Conservation (phyloP, 2,888 invertebrate genomes). For the Brenthis daphne region DNA sequence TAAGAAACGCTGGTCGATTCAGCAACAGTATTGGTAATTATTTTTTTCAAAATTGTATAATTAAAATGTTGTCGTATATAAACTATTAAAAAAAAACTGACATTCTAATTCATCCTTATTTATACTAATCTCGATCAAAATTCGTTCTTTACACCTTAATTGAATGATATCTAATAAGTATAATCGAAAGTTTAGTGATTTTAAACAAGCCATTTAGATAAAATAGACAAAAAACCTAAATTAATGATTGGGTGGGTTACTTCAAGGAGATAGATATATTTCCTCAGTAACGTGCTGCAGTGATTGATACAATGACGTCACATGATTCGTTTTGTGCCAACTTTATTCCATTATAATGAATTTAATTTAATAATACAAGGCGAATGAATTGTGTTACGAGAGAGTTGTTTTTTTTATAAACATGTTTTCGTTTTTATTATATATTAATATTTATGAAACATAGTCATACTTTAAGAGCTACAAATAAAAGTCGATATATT, state of each 20-base stretch:
- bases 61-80: too few relatives aligned
- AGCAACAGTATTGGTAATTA: conserved; percentile 88
- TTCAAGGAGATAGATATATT: conserved; percentile 31
- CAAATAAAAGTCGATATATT: too few relatives aligned
- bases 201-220: not conserved
- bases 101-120: not conserved
- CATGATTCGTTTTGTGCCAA: conserved; percentile 32
- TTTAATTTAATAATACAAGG: conserved; percentile 28
- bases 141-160: not conserved
- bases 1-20: conserved; percentile 95
- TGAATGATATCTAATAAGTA: not conserved
- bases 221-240: conserved; percentile 31
- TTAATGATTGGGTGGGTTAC: conserved; percentile 24
- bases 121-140: too few relatives aligned
- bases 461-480: too few relatives aligned
- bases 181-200: conserved; percentile 6
- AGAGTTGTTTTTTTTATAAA: too few relatives aligned
- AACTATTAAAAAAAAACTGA: too few relatives aligned
- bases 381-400: conserved; percentile 14
- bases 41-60: not conserved
- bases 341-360: conserved; percentile 30
- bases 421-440: too few relatives aligned
- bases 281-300: conserved; percentile 32
- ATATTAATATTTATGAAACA: too few relatives aligned
- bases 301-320: conserved; percentile 40